Conservation (phyloP, 2,888 invertebrate genomes). For the Drosophila formosana region DNA sequence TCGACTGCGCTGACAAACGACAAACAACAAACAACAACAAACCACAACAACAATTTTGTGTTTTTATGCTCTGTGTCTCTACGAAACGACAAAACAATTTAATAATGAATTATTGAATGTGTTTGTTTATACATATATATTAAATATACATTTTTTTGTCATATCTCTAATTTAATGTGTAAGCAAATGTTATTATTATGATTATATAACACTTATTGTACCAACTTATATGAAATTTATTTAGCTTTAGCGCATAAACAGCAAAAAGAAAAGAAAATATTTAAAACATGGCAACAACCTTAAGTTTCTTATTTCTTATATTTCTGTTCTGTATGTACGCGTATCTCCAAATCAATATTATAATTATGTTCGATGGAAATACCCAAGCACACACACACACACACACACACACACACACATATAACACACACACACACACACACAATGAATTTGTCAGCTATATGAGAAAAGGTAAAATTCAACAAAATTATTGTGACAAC, state of each 20-base stretch:
- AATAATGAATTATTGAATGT: conserved; percentile 40
- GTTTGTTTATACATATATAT: conserved; percentile 11
- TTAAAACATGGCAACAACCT: conserved; percentile 71
- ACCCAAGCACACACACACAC: conserved; percentile 13
- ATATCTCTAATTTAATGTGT: conserved; percentile 58
- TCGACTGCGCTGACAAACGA: conserved; percentile 41
- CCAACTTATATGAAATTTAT: conserved; percentile 77
- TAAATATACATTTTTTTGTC: conserved; percentile 48
- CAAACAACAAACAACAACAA: conserved; percentile 9
- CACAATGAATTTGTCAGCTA: conserved; percentile 83
- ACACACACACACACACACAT: conserved; percentile 7
- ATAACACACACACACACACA: conserved; percentile 40
- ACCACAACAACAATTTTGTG: conserved; percentile 18
- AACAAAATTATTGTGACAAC: conserved; percentile 51
- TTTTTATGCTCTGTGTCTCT: conserved; percentile 63
- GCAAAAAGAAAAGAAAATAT: conserved; percentile 50
- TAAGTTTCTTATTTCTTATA: conserved; percentile 42
- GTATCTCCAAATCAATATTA: conserved; percentile 44
- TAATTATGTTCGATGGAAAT: conserved; percentile 34
- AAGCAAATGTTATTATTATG: conserved; percentile 77
- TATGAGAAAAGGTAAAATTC: conserved; percentile 53
- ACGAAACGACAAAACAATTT: conserved; percentile 45
- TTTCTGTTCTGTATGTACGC: conserved; percentile 54
- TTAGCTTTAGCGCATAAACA: conserved; percentile 75
- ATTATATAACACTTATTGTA: conserved; percentile 63